Base-by-base conservation (phyloP, 2,113 vertebrate species). In the Thamnophis sirtalis region DNA sequence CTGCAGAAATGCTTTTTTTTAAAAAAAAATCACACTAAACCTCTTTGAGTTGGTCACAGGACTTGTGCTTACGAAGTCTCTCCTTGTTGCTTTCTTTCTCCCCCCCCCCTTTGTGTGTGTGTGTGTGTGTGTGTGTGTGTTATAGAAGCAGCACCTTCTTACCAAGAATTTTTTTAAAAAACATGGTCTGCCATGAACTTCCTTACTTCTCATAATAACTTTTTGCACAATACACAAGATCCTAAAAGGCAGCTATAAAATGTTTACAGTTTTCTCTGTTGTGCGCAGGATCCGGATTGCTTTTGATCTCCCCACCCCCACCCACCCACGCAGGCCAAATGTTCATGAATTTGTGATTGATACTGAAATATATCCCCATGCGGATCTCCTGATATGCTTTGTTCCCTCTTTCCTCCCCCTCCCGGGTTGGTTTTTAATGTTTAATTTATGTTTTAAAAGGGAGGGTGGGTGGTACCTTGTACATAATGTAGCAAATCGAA, bases 221-320 rank as follows among this genome's bases (percentile, higher is more conserved):
- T 99, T 99, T 99, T 99, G 99, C 99, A 99, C 99, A 99, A 98
- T 98, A 98, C 97, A 97, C 97, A 97, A 97, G 97, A 97, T 97
- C 98, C 98, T 98, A 98, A 96, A 98, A 98, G 98, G 99, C 99
- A 99, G 99, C 99, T 99, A 98, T 98, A 97, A 98, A 97, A 98
- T 98, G 98, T 98, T 98, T 98, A 98, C 98, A 98, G 96, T 97
- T 98, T 58, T 98, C 97, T 98, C 97, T 97, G 96, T 97, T 92
- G 96, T 98, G 97, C 97, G 97, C 97, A 96, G 96, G 97, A 97
- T 97, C 97, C 97, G 97, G 97, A 97, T 98, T 97, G 97, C 97
- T 97, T 97, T 97, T 97, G 96, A 96, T 96, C 96, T 97, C 97
- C 5, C 4, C 63, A 28, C 96, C 58, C 24, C 3, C 2, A 10